Evolutionary conservation across 2,113 vertebrate genomes (phyloP).

Genomic region (Dipodomys ordii): DNA sequence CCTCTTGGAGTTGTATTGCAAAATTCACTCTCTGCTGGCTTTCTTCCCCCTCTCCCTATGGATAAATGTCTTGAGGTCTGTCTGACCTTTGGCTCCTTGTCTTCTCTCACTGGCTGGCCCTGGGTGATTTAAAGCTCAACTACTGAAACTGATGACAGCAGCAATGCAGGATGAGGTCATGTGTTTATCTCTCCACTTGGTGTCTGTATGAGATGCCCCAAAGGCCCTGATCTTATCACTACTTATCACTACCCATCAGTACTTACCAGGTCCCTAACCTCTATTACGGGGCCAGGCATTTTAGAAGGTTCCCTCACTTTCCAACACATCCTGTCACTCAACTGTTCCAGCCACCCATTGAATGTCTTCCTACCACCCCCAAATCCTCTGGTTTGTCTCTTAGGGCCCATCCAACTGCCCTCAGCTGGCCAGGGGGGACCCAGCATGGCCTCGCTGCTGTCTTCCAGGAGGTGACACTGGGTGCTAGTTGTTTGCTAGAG

Average conservation of each 20-base stretch:
- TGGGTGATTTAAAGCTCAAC: background rate
- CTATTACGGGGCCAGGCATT: background rate
- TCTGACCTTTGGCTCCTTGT: constrained; percentile 14
- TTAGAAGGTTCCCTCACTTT: background rate
- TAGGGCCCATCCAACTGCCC: background rate
- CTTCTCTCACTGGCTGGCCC: background rate
- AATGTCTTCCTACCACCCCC: background rate
- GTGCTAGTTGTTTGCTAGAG: background rate
- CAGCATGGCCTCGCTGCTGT: background rate
- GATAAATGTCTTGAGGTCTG: background rate
- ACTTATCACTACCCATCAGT: background rate
- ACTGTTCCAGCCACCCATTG: background rate
- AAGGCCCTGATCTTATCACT: background rate
- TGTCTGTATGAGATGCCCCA: background rate
- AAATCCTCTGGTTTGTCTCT: background rate
- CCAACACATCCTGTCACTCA: background rate
- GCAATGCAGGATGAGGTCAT: background rate
- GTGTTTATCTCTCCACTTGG: background rate
- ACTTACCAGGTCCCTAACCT: background rate
- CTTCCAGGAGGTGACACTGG: background rate
- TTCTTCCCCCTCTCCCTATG: background rate
- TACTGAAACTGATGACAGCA: background rate
- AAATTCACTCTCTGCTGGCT: background rate
- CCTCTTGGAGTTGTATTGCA: background rate
- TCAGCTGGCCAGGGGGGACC: background rate